These are phyloP conservation scores for Calameuta pallipes DNA, from an alignment of 2,888 invertebrate species.

Conservation along the genomic window DNA sequence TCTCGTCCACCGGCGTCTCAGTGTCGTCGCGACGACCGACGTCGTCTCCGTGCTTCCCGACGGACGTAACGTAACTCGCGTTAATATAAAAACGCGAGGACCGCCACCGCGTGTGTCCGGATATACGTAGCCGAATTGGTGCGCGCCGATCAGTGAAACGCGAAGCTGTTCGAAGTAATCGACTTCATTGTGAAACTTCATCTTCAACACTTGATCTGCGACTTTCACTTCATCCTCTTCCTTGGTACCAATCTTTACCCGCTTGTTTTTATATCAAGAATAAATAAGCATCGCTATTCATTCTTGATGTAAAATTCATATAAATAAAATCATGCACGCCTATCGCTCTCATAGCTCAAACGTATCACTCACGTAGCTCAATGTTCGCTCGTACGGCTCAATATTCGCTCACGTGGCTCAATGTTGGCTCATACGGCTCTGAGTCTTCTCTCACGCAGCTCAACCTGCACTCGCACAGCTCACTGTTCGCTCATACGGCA, in stretches of 20 bases:
- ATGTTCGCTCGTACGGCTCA: no score
- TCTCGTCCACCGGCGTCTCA: slow-evolving; percentile 61
- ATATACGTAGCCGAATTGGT: not conserved
- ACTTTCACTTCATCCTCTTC: not conserved
- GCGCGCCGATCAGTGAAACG: not conserved
- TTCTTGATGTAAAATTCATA: not conserved
- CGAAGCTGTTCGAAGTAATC: not conserved
- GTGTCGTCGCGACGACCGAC: slow-evolving; percentile 65
- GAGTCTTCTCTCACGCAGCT: no score
- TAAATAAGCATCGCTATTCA: not conserved
- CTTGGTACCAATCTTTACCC: not conserved
- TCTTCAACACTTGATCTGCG: not conserved
- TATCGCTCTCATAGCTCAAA: not conserved
- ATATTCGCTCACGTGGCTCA: no score
- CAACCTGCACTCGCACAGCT: no score
- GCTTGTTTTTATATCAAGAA: not conserved
- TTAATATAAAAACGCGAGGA: not conserved
- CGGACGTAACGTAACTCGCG: slow-evolving; percentile 13
- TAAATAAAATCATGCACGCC: not conserved
- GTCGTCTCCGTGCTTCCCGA: slow-evolving; percentile 21
- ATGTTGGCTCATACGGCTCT: no score
- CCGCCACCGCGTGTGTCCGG: not conserved
- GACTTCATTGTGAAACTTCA: not conserved
- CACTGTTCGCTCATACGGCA: no score
- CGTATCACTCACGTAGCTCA: no score